A percentile compares a stretch with the other conserved stretches of the same genome.
These are phyloP conservation scores for Xenentodon cancila DNA, from an alignment of 2,797 vertebrate species.

Conservation along the genomic window DNA sequence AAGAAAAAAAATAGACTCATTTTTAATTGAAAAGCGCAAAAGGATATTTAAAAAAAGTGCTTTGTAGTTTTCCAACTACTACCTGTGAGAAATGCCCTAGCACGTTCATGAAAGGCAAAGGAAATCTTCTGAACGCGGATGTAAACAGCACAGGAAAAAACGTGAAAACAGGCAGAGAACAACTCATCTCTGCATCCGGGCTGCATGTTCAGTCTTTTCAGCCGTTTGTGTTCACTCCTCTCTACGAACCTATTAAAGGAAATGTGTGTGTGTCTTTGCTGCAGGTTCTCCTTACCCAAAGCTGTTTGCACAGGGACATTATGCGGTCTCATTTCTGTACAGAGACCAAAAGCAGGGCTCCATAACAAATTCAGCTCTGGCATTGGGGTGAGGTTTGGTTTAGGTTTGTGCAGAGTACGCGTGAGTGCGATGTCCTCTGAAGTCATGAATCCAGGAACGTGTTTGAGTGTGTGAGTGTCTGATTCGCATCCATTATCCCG, in stretches of 20 bases:
- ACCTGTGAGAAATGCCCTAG: neutral
- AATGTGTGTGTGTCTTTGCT: neutral
- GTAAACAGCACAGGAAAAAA: neutral
- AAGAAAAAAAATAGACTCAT: conserved; percentile 13
- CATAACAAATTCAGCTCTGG: neutral
- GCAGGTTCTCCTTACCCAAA: neutral
- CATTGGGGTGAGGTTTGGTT: neutral
- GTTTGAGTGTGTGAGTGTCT: conserved; percentile 2
- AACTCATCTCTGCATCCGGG: conserved; percentile 23
- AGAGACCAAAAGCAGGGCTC: neutral
- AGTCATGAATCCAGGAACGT: conserved; percentile 1
- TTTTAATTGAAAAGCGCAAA: conserved; percentile 8
- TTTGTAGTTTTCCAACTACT: conserved; percentile 5
- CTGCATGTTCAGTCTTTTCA: conserved; percentile 7
- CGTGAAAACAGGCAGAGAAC: neutral
- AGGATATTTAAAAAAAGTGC: neutral
- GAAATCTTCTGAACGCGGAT: neutral
- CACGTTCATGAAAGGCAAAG: neutral
- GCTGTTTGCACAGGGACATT: neutral
- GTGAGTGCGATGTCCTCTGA: conserved; percentile 4
- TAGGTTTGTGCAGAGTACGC: neutral
- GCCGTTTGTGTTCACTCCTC: conserved; percentile 19
- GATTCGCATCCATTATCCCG: conserved; percentile 65
- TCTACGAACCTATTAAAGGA: conserved; percentile 34
- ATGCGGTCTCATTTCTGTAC: neutral